phyloP scores from a whole-genome alignment of 1,140 invertebrate species.

The Pantala flavescens region DNA sequence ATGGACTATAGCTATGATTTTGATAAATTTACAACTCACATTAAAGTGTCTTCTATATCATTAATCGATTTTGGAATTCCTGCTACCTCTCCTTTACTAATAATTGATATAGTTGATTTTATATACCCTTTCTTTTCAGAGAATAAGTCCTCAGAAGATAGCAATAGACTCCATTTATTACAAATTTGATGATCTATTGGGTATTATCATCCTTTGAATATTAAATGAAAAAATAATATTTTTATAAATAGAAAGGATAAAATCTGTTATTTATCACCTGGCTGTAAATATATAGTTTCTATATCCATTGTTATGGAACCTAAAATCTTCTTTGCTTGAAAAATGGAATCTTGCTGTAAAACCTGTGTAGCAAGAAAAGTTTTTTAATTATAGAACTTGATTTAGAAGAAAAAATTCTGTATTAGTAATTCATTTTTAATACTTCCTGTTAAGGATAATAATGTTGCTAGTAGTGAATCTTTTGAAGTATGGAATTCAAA shows the following conservation, averaged over 20 bases:
- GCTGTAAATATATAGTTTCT: neutral
- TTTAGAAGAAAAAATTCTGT: neutral
- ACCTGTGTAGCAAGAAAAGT: neutral
- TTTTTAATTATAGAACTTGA: neutral
- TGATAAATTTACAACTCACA: too few species aligned
- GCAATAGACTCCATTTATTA: neutral
- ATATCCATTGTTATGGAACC: neutral
- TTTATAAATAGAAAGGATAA: neutral
- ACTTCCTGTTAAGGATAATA: neutral
- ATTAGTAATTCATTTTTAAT: neutral
- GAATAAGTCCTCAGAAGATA: neutral
- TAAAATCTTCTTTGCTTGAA: neutral
- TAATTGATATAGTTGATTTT: neutral
- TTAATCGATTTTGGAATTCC: neutral
- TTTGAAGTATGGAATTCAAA: neutral
- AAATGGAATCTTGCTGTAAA: neutral
- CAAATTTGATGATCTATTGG: neutral
- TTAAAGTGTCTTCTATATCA: too few species aligned
- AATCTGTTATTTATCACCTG: neutral
- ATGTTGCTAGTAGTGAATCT: neutral
- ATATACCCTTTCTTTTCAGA: neutral
- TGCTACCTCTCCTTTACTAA: neutral
- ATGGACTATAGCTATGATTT: too few species aligned
- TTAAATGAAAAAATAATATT: neutral
- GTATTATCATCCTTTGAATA: neutral